Conservation (phyloP, 2,888 invertebrate genomes). For the Cephus runcator region DNA sequence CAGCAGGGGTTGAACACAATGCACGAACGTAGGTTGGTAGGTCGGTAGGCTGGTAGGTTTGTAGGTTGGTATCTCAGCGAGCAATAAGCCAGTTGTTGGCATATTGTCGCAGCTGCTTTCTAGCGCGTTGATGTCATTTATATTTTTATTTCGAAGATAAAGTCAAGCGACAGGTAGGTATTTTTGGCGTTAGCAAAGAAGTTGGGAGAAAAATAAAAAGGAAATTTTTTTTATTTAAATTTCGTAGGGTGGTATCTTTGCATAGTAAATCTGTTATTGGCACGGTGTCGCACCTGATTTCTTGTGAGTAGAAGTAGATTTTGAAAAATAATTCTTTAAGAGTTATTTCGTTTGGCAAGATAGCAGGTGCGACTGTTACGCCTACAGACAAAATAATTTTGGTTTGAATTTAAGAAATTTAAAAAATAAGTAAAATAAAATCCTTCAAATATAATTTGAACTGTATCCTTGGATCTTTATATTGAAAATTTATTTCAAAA, state of each 20-base stretch:
- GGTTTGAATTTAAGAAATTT: background rate
- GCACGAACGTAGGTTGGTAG: background rate
- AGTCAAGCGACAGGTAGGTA: background rate
- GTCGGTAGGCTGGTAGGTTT: background rate
- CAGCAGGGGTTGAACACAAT: background rate
- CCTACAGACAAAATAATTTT: background rate
- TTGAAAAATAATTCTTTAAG: too few relatives aligned
- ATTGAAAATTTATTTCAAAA: background rate
- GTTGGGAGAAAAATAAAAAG: background rate
- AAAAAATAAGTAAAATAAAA: background rate
- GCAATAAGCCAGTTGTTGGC: background rate
- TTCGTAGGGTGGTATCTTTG: too few relatives aligned
- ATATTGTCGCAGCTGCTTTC: background rate
- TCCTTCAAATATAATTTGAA: accelerated
- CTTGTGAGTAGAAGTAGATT: too few relatives aligned
- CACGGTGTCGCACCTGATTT: too few relatives aligned
- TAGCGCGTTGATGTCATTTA: background rate
- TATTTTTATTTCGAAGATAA: background rate
- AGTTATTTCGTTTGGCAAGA: too few relatives aligned
- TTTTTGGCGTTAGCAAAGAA: background rate
- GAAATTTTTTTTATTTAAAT: too few relatives aligned
- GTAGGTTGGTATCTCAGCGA: background rate
- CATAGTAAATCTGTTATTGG: too few relatives aligned
- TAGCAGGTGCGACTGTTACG: too few relatives aligned
- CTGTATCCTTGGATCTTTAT: background rate